Base-by-base conservation (phyloP, 2,797 vertebrate genomes). In the Erethizon dorsatum region DNA sequence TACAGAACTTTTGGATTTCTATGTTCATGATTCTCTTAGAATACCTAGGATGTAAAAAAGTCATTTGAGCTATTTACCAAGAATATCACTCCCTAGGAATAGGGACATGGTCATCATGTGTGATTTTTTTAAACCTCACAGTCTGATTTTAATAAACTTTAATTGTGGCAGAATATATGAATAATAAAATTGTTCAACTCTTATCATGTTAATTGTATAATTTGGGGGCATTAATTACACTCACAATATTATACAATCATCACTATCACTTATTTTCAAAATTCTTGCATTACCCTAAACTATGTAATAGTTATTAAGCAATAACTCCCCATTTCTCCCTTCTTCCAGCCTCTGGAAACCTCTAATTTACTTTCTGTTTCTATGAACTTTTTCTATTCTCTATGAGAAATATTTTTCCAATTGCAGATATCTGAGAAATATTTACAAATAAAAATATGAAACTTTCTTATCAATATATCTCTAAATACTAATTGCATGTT, bases 231-330 rank as follows among this genome's bases (percentile, higher is more conserved):
- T 56, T 67, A 89, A 89, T 59, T 82, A 61, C 10, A 47, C 52
- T 28, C 41, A 75, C 14, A 54, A 65, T 75, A 50, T 59, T 45
- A 37, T 91, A 0, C 12, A 94, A 75, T 47, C 41, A 61, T 59
- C 50, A 94, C 54, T n/a, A 41, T 18, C 80, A 95, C 75, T 97
- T 87, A 88, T 73, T 85, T 94, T 37, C 41, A 77, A 91, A 92
- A 69, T 31, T 13, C 61, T 57, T 94, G 57, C 41, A 85, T 73
- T 31, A 80, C 4, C 18, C 14, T 37, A 80, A 47, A 91, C 14
- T 88, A 28, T 6, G 4, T 67, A 95, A 83, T 61, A 61, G 59
- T 71, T 47, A 63, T 78, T 77, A 80, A 83, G 22, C 17, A 91
- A 57, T 20, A 83, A 88, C 7, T 71, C 65, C 37, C 3, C 3